Conservation (phyloP, 2,113 vertebrate genomes). For the Corythoichthys haematopterus region DNA sequence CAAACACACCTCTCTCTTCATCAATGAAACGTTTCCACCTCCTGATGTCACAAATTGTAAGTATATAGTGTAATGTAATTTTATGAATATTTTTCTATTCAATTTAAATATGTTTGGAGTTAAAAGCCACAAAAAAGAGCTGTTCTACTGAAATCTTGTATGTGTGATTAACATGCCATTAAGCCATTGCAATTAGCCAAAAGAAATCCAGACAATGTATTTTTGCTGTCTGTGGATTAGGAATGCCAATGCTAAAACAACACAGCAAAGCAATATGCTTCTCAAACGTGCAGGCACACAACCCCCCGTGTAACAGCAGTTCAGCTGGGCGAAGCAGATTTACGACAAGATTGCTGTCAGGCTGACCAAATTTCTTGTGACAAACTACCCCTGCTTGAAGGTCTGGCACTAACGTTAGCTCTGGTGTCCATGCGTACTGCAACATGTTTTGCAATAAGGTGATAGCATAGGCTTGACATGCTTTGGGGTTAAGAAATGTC, state of each 20-base stretch:
- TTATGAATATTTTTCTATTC: neutral
- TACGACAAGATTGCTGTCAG: neutral
- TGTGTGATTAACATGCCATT: neutral
- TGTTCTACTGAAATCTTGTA: neutral
- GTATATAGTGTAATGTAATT: conserved; percentile 40
- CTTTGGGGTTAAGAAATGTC: neutral
- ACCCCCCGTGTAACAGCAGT: neutral
- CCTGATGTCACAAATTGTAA: conserved; percentile 94
- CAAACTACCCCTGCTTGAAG: neutral
- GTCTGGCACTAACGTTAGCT: neutral
- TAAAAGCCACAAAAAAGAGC: neutral
- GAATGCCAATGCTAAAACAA: neutral
- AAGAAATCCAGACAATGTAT: neutral
- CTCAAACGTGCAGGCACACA: neutral
- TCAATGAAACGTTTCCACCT: conserved; percentile 88
- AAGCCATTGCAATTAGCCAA: neutral
- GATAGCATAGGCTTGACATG: neutral
- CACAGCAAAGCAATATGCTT: neutral
- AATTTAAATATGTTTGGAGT: neutral
- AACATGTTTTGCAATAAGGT: neutral
- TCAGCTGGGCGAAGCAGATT: neutral
- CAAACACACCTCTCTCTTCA: conserved; percentile 90
- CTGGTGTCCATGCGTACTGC: neutral
- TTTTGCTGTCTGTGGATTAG: neutral
- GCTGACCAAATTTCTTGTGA: neutral